Percentiles rank a stretch among this genome's conserved stretches.
Conservation (phyloP, 2,888 invertebrate genomes). For the Hypsopygia costalis region DNA sequence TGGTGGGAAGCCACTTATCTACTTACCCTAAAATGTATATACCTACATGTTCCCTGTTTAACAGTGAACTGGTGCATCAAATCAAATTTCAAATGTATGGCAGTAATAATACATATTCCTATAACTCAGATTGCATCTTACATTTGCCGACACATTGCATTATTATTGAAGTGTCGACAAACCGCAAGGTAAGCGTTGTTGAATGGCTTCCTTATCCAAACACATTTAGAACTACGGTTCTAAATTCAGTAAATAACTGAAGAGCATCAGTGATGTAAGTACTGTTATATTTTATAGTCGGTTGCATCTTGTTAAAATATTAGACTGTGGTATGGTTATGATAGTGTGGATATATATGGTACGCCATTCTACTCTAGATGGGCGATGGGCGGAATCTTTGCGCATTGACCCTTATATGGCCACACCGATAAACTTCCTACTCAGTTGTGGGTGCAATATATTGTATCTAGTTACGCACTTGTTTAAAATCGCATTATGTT, state of each 20-base stretch:
- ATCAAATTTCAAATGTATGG: too few relatives aligned
- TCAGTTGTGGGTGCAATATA: conserved; percentile 39
- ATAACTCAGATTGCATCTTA: not conserved
- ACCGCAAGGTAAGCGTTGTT: not conserved
- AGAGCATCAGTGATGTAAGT: conserved; percentile 11
- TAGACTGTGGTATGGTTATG: conserved; percentile 61
- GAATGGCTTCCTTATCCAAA: not conserved
- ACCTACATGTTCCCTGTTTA: too few relatives aligned
- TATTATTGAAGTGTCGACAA: not conserved
- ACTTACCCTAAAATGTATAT: too few relatives aligned
- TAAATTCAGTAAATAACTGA: too few relatives aligned
- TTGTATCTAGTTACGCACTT: conserved; percentile 19
- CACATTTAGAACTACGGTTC: conserved; percentile 15
- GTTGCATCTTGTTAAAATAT: conserved; percentile 44
- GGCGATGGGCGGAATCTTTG: conserved; percentile 61
- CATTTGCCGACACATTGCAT: not conserved
- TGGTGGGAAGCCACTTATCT: too few relatives aligned
- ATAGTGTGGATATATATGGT: conserved; percentile 27
- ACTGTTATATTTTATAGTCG: conserved; percentile 23
- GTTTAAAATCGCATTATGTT: conserved; percentile 4
- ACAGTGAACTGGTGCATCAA: too few relatives aligned
- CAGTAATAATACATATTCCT: too few relatives aligned
- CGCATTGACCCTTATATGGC: conserved; percentile 71
- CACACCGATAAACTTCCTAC: conserved; percentile 52
- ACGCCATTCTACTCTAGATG: conserved; percentile 35